Evolutionary conservation across 2,113 vertebrate genomes (phyloP).

Genomic region (Cyanoramphus novaezelandiae): DNA sequence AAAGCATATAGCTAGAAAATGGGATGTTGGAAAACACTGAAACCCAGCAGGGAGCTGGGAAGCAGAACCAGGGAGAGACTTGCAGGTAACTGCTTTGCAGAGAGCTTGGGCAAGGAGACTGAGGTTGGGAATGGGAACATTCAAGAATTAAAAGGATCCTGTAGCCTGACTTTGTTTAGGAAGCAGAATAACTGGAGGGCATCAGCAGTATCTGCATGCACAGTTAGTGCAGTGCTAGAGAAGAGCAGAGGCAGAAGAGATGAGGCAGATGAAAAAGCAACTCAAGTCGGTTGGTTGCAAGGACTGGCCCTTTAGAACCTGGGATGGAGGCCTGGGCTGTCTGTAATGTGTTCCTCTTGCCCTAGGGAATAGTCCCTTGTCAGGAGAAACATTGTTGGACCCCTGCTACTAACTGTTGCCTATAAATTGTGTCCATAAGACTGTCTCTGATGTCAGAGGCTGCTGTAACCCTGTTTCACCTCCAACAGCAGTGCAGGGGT

Average conservation of each 20-base stretch:
- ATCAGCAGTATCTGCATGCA: not conserved
- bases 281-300: not conserved
- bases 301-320: not conserved
- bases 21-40: not conserved
- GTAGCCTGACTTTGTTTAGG: not conserved
- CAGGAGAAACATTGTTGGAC: not conserved
- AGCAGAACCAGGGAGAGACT: not conserved
- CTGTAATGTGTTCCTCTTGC: not conserved
- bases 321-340: not conserved
- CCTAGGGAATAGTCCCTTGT: not conserved
- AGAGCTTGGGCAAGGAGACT: not conserved
- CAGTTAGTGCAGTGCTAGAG: not conserved
- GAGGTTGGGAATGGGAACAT: not conserved
- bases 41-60: not conserved
- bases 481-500: not conserved
- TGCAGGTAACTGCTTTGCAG: not conserved
- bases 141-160: not conserved
- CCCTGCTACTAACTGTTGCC: not conserved
- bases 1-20: not conserved
- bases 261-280: not conserved
- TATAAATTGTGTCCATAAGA: not conserved
- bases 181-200: not conserved
- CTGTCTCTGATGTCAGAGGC: not conserved
- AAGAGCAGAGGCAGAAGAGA: not conserved
- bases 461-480: not conserved